These are phyloP conservation scores for Drosophila nannoptera DNA, from an alignment of 1,140 invertebrate genomes.

Conservation along the genomic window DNA sequence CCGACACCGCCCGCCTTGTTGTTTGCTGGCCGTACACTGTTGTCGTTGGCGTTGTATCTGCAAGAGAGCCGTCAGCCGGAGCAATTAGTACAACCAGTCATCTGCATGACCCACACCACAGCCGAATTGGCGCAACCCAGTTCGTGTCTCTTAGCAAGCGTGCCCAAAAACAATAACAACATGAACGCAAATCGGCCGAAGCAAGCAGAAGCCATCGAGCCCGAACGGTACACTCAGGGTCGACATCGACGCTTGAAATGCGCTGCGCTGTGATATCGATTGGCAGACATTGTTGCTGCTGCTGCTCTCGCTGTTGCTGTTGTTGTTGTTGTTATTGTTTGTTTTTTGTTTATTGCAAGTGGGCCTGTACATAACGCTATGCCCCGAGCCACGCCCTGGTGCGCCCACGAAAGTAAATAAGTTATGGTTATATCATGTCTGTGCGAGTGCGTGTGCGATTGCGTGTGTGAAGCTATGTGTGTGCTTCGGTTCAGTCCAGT, in stretches of 20 bases:
- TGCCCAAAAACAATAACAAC: conserved; percentile 10
- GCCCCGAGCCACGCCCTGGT: conserved; percentile 27
- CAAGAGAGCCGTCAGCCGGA: conserved; percentile 2
- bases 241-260: conserved; percentile 21
- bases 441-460: neutral
- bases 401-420: conserved; percentile 30
- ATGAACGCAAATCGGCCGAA: conserved; percentile 12
- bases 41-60: conserved; percentile 71
- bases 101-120: neutral
- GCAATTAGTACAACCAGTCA: conserved; percentile 23
- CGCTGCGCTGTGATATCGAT: conserved; percentile 48
- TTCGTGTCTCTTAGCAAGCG: neutral
- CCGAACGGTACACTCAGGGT: conserved; percentile 53
- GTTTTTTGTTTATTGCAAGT: neutral
- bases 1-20: conserved; percentile 47
- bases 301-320: conserved; percentile 3
- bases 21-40: conserved; percentile 59
- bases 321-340: conserved; percentile 4
- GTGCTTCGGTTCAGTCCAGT: conserved; percentile 44
- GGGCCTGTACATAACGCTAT: neutral
- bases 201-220: conserved; percentile 41
- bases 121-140: neutral
- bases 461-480: conserved; percentile 2
- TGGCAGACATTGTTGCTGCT: conserved; percentile 9
- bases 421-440: conserved; percentile 18